A percentile compares a stretch with the other conserved stretches of the same genome.
These are phyloP conservation scores for Drosophila willistoni DNA, from an alignment of 1,140 invertebrate species.

Conservation along the genomic window DNA sequence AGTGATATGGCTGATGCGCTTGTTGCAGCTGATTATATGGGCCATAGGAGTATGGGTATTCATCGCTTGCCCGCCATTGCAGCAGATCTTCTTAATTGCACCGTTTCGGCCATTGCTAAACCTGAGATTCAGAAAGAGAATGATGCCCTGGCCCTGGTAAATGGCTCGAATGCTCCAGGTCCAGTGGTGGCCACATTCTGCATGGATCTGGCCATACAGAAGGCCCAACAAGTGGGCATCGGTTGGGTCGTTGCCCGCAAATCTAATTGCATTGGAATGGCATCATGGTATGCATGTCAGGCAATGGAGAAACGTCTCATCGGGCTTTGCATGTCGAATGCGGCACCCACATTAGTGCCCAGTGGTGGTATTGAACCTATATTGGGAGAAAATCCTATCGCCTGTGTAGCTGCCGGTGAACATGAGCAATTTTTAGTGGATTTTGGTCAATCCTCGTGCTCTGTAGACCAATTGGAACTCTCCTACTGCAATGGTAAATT, in stretches of 20 bases:
- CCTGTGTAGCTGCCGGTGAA: conserved; percentile 88
- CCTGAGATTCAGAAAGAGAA: conserved; percentile 88
- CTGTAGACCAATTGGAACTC: conserved; percentile 88
- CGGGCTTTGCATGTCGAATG: conserved; percentile 95
- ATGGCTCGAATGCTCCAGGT: conserved; percentile 92
- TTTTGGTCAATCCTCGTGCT: conserved; percentile 93
- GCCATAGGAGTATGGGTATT: conserved; percentile 94
- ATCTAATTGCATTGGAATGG: conserved; percentile 85
- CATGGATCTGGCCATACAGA: conserved; percentile 93
- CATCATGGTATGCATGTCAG: conserved; percentile 91
- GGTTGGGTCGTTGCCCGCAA: conserved; percentile 91
- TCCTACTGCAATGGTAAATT: conserved; percentile 87
- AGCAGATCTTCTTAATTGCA: conserved; percentile 36
- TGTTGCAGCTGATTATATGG: conserved; percentile 91
- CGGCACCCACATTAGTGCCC: conserved; percentile 92
- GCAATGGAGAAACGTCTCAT: conserved; percentile 90
- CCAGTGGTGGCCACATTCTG: conserved; percentile 93
- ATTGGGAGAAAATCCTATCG: conserved; percentile 94
- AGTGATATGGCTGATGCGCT: conserved; percentile 89
- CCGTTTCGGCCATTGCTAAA: conserved; percentile 74
- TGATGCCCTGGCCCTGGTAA: conserved; percentile 90
- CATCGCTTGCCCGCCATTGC: conserved; percentile 45
- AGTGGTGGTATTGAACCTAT: conserved; percentile 89
- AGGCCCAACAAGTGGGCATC: conserved; percentile 91
- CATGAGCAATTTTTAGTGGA: conserved; percentile 92